phyloP scores from a whole-genome alignment of 2,797 vertebrate species.

The Adrianichthys oophorus region DNA sequence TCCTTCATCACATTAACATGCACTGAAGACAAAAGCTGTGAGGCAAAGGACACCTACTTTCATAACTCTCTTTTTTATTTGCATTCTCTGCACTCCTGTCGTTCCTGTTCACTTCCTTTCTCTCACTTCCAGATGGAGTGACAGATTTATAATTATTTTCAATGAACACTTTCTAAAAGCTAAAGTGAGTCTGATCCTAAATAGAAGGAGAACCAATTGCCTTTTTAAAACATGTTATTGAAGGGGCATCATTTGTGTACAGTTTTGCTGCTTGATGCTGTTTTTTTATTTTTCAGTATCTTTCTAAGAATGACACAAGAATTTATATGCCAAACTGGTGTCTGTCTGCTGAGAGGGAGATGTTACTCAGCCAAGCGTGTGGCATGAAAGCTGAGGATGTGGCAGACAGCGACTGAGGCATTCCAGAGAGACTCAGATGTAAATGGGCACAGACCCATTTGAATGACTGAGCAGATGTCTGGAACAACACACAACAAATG shows the following conservation, averaged over 20 bases:
- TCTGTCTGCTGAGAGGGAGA: not conserved
- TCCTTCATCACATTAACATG: no score
- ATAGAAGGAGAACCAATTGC: no score
- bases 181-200: no score
- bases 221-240: not conserved
- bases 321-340: not conserved
- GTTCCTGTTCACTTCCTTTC: no score
- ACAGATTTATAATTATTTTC: no score
- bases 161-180: no score
- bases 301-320: not conserved
- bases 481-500: not conserved
- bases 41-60: no score
- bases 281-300: not conserved
- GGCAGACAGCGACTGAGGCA: not conserved
- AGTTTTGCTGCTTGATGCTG: not conserved
- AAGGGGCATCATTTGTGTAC: not conserved
- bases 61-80: no score
- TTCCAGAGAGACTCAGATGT: not conserved
- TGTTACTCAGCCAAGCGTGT: not conserved
- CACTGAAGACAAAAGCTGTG: no score
- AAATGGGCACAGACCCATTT: not conserved
- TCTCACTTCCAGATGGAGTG: no score
- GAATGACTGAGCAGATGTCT: slow-evolving; percentile 1
- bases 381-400: not conserved
- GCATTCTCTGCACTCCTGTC: no score